Percentiles rank a stretch among this genome's conserved stretches.
Conservation (phyloP, 2,888 invertebrate species). For the Sinelater perroti region DNA sequence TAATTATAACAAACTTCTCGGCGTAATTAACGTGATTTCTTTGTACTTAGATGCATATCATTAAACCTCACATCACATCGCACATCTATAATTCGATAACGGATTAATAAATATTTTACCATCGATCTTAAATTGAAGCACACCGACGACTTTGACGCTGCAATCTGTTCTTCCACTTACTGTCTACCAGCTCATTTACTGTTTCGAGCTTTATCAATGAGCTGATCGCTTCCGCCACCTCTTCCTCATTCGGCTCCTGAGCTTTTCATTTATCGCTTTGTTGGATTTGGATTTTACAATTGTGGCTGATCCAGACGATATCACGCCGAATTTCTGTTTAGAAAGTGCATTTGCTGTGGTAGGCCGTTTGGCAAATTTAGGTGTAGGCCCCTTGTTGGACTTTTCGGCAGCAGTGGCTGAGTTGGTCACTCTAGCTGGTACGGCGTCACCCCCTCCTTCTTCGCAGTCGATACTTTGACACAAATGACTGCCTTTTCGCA, state of each 20-base stretch:
- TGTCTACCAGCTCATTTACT: conserved; percentile 71
- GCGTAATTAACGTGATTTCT: no score
- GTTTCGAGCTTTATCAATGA: conserved; percentile 72
- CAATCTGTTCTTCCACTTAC: conserved; percentile 86
- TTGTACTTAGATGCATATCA: no score
- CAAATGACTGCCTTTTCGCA: conserved; percentile 91
- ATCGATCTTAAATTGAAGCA: no score
- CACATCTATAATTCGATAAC: no score
- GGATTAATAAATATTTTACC: no score
- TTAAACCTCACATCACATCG: no score
- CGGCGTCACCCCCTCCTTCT: conserved; percentile 69
- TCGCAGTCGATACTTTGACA: conserved; percentile 72
- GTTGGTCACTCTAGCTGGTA: conserved; percentile 61
- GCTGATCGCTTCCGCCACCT: conserved; percentile 77
- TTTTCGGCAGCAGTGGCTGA: conserved; percentile 44
- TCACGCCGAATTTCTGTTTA: conserved; percentile 45
- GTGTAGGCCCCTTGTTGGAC: neutral
- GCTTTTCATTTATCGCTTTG: conserved; percentile 40
- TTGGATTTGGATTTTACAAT: conserved; percentile 46
- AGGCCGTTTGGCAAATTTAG: conserved; percentile 58
- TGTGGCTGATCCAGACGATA: conserved; percentile 57
- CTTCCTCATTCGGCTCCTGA: conserved; percentile 75
- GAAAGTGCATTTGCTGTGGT: no score
- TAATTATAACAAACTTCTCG: no score
- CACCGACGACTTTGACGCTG: no score